These are phyloP conservation scores for Myocastor coypus DNA, from an alignment of 2,113 vertebrate species.

Conservation along the genomic window DNA sequence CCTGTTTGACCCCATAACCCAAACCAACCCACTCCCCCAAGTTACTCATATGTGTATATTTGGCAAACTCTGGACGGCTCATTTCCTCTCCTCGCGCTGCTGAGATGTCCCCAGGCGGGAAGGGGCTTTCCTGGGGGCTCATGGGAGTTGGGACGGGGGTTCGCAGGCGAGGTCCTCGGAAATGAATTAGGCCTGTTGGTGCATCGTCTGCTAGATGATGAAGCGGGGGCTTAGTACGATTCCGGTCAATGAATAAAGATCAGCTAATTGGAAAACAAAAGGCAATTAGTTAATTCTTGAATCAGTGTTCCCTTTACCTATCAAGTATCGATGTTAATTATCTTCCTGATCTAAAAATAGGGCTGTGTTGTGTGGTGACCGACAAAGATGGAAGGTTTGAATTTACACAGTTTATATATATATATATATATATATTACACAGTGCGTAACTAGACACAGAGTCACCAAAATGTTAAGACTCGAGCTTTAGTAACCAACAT, in stretches of 20 bases:
- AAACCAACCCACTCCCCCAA: neutral
- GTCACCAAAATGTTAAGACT: neutral
- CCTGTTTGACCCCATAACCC: neutral
- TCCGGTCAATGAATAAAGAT: slow-evolving; percentile 60
- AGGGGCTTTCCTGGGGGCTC: slow-evolving; percentile 24
- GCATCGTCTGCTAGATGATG: slow-evolving; percentile 58
- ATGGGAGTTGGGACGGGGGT: neutral
- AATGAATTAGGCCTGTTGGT: neutral
- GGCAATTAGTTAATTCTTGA: slow-evolving; percentile 68
- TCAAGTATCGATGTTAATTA: neutral
- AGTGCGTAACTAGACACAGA: neutral
- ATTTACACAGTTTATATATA: neutral
- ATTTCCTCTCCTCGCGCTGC: neutral
- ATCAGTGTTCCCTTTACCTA: slow-evolving; percentile 27
- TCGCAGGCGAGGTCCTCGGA: neutral
- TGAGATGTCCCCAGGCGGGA: neutral
- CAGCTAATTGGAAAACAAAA: slow-evolving; percentile 44
- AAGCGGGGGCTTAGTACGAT: slow-evolving; percentile 14
- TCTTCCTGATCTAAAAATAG: neutral
- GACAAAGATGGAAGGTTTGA: neutral
- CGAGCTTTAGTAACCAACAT: neutral
- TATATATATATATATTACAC: too few relatives aligned
- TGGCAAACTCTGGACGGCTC: neutral
- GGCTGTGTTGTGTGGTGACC: neutral
- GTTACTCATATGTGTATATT: neutral